Percentiles rank a stretch among this genome's conserved stretches.
Conservation (phyloP, 2,113 vertebrate species). For the Sprattus sprattus region DNA sequence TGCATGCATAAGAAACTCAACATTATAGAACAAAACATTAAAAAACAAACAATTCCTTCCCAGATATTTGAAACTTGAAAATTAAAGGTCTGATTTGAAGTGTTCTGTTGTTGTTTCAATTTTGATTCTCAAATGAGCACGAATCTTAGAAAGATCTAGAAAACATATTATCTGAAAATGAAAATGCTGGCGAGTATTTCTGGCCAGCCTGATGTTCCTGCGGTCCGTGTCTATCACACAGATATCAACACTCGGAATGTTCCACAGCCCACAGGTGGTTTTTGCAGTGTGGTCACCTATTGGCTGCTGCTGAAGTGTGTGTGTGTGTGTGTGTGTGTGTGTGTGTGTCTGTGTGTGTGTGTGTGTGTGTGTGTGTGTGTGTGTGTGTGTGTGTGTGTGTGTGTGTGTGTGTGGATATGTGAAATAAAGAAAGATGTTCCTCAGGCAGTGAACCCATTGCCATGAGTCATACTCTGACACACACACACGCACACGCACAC, state of each 20-base stretch:
- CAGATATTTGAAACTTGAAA: neutral
- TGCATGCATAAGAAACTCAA: neutral
- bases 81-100: neutral
- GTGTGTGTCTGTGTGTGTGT: slow-evolving; percentile 25
- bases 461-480: neutral
- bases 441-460: neutral
- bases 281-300: neutral
- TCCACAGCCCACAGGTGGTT: neutral
- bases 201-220: no score
- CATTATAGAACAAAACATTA: neutral
- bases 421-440: neutral
- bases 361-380: slow-evolving; percentile 25
- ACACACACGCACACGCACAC: neutral
- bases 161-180: no score
- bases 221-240: no score
- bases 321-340: neutral
- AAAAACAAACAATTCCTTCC: no score
- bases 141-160: no score
- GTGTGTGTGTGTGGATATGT: neutral
- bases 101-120: no score
- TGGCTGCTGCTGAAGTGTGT: neutral
- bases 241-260: neutral
- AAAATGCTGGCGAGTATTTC: no score
- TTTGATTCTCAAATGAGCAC: no score
- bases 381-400: slow-evolving; percentile 29